Evolutionary conservation across 2,888 invertebrate genomes (phyloP).

Genomic region (Hirtodrosophila histrioides): DNA sequence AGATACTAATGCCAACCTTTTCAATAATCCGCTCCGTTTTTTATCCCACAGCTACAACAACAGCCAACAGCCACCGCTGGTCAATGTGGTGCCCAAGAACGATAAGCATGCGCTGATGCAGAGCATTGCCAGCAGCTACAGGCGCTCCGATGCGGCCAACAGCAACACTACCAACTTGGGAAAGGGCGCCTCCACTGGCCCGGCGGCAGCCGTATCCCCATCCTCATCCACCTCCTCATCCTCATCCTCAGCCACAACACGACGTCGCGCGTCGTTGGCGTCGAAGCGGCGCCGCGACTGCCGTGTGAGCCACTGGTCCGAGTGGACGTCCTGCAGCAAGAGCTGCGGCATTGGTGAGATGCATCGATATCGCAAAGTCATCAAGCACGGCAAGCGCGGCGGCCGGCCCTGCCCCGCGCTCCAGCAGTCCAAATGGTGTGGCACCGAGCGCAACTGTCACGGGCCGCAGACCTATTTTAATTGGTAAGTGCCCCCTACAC

Average conservation of each 20-base stretch:
- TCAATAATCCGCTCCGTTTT: not conserved
- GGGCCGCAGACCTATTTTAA: conserved; percentile 86
- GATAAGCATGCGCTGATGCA: conserved; percentile 89
- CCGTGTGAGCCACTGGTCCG: conserved; percentile 93
- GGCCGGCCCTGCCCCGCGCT: conserved; percentile 93
- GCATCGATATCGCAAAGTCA: conserved; percentile 90
- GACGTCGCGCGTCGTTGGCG: conserved; percentile 81
- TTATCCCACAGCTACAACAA: conserved; percentile 70
- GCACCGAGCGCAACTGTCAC: conserved; percentile 89
- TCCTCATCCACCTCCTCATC: conserved; percentile 56
- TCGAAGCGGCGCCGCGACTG: conserved; percentile 87
- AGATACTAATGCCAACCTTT: too few species aligned
- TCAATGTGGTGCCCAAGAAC: conserved; percentile 85
- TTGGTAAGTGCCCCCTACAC: conserved; percentile 85
- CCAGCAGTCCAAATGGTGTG: conserved; percentile 94
- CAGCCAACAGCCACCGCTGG: conserved; percentile 55
- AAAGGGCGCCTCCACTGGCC: conserved; percentile 12
- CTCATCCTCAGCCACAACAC: conserved; percentile 71
- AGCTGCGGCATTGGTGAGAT: conserved; percentile 96
- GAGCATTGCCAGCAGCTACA: conserved; percentile 89
- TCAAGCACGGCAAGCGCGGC: conserved; percentile 91
- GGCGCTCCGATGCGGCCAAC: conserved; percentile 49
- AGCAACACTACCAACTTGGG: conserved; percentile 26
- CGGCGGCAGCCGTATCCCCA: conserved; percentile 52
- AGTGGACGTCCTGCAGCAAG: conserved; percentile 94